phyloP scores from a whole-genome alignment of 1,140 invertebrate species.

The Trissolcus basalis region DNA sequence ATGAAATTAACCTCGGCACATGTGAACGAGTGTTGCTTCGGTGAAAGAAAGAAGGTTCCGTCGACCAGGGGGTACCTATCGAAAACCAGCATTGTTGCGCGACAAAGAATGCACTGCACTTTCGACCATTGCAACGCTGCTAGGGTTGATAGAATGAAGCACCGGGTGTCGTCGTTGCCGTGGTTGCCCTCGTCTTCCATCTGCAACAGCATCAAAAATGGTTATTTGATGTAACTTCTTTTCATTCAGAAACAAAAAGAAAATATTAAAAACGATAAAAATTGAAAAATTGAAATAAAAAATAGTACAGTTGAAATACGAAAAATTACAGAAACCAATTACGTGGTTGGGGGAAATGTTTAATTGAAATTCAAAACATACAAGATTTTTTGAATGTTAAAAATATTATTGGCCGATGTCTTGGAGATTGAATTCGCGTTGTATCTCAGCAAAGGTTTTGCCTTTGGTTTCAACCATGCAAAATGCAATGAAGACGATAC shows the following conservation, averaged over 20 bases:
- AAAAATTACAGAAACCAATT: no score
- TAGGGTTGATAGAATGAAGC: slow-evolving; percentile 93
- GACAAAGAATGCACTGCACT: slow-evolving; percentile 92
- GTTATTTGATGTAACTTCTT: no score
- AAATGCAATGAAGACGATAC: slow-evolving; percentile 79
- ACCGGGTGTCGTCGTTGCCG: slow-evolving; percentile 96
- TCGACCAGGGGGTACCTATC: slow-evolving; percentile 97
- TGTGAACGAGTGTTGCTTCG: slow-evolving; percentile 88
- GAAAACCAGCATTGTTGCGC: slow-evolving; percentile 91
- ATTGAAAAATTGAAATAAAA: no score
- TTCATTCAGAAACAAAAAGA: no score
- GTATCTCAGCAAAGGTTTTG: slow-evolving; percentile 80
- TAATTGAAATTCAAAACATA: no score
- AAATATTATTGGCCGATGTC: slow-evolving; percentile 2
- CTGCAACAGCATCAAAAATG: slow-evolving; percentile 76
- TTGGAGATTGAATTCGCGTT: slow-evolving; percentile 60
- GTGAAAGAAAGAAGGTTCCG: slow-evolving; percentile 97
- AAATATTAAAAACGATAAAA: no score
- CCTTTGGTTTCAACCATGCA: slow-evolving; percentile 83
- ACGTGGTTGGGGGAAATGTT: no score
- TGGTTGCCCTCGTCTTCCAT: slow-evolving; percentile 98
- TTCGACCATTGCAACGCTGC: slow-evolving; percentile 88
- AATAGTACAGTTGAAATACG: no score
- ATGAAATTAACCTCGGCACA: slow-evolving; percentile 85
- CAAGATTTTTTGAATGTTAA: no score